phyloP scores from a whole-genome alignment of 2,113 vertebrate genomes.

The Hypomesus transpacificus region DNA sequence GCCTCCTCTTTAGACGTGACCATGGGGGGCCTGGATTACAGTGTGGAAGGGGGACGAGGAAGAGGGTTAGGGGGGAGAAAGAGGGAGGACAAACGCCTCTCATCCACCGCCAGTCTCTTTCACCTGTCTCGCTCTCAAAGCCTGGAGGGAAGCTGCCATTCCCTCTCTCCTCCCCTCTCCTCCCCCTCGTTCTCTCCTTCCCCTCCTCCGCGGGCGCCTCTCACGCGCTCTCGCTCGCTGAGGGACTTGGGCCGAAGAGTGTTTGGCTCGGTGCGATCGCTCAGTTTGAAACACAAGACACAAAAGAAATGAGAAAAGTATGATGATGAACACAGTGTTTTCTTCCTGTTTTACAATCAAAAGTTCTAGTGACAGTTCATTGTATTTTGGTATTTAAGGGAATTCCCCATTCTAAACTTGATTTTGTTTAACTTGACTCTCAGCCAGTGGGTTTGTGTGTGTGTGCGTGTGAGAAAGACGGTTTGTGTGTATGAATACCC shows the following conservation, averaged over 20 bases:
- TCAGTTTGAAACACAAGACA: slow-evolving; percentile 71
- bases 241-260: slow-evolving; percentile 76
- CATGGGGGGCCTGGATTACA: slow-evolving; percentile 43
- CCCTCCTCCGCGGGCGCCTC: slow-evolving; percentile 60
- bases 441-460: background rate
- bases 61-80: slow-evolving; percentile 56
- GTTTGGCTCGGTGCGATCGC: slow-evolving; percentile 75
- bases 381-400: slow-evolving; percentile 28
- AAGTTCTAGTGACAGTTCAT: slow-evolving; percentile 31
- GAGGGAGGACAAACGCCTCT: slow-evolving; percentile 68
- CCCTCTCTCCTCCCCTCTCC: slow-evolving; percentile 70
- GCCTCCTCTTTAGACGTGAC: slow-evolving; percentile 76
- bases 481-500: slow-evolving; percentile 47
- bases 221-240: slow-evolving; percentile 74
- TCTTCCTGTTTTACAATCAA: slow-evolving; percentile 23
- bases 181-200: slow-evolving; percentile 75
- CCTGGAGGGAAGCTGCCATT: slow-evolving; percentile 71
- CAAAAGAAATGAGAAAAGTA: slow-evolving; percentile 67
- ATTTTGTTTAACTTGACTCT: slow-evolving; percentile 2
- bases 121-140: slow-evolving; percentile 76
- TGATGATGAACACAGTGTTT: slow-evolving; percentile 26
- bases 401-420: slow-evolving; percentile 5
- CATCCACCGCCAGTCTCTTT: slow-evolving; percentile 73
- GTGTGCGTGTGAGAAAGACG: background rate
- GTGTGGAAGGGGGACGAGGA: slow-evolving; percentile 43